Evolutionary conservation across 2,797 vertebrate genomes (phyloP).

Genomic region (Eulemur rubriventer): DNA sequence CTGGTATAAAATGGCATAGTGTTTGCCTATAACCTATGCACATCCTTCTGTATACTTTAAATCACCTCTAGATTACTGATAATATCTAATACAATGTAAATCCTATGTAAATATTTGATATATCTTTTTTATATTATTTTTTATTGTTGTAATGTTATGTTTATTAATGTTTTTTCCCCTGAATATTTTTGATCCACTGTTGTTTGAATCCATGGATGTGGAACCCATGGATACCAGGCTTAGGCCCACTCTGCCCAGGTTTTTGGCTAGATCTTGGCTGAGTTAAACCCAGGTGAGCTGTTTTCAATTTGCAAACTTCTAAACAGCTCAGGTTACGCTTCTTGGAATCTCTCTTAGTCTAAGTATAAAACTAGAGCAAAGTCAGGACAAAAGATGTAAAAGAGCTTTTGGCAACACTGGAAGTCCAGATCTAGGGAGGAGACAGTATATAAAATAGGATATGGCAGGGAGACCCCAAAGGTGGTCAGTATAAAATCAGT

Average conservation of each 20-base stretch:
- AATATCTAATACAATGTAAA: not conserved
- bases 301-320: slow-evolving; percentile 22
- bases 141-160: not conserved
- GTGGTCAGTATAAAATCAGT: not conserved
- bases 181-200: not conserved
- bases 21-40: not conserved
- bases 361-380: not conserved
- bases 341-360: not conserved
- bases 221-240: not conserved
- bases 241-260: not conserved
- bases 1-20: not conserved
- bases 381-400: not conserved
- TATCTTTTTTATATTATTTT: not conserved
- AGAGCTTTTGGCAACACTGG: not conserved
- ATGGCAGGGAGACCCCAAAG: not conserved
- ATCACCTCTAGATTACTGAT: not conserved
- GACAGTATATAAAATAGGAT: not conserved
- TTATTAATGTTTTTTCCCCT: not conserved
- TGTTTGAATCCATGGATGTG: not conserved
- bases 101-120: not conserved
- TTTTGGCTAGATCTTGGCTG: not conserved
- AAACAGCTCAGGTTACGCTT: not conserved
- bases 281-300: not conserved
- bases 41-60: not conserved
- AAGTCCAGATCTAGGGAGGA: not conserved